Evolutionary conservation across 2,113 vertebrate species (phyloP).

Genomic region (Atrichornis clamosus): DNA sequence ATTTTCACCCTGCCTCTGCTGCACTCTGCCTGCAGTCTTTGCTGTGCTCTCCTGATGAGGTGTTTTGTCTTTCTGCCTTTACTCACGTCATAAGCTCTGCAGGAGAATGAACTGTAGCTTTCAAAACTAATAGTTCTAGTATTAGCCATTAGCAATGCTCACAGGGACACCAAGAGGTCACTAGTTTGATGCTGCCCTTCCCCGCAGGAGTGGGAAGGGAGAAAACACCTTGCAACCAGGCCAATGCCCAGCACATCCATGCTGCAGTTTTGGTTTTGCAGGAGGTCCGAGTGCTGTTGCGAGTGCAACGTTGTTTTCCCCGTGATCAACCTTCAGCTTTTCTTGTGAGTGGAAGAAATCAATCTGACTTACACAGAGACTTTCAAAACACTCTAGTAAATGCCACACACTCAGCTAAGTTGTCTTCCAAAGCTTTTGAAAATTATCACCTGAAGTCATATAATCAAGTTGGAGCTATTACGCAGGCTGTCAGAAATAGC

Average conservation of each 20-base stretch:
- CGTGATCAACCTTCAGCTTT: neutral
- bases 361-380: neutral
- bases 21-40: neutral
- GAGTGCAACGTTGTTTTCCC: neutral
- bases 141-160: neutral
- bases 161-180: neutral
- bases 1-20: neutral
- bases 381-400: neutral
- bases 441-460: neutral
- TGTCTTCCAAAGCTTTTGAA: neutral
- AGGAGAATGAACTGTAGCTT: neutral
- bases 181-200: neutral
- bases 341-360: neutral
- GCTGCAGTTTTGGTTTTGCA: neutral
- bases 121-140: neutral
- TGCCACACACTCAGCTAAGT: fast-evolving
- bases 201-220: neutral
- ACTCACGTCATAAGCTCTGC: neutral
- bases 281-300: neutral
- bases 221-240: neutral
- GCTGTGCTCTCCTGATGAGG: neutral
- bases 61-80: slow-evolving; percentile 7
- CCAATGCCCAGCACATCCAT: neutral
- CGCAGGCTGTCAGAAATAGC: neutral
- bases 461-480: neutral